A percentile compares a stretch with the other conserved stretches of the same genome.
Evolutionary conservation across 2,113 vertebrate species (phyloP).

Genomic region (Emydura subglobosa): DNA sequence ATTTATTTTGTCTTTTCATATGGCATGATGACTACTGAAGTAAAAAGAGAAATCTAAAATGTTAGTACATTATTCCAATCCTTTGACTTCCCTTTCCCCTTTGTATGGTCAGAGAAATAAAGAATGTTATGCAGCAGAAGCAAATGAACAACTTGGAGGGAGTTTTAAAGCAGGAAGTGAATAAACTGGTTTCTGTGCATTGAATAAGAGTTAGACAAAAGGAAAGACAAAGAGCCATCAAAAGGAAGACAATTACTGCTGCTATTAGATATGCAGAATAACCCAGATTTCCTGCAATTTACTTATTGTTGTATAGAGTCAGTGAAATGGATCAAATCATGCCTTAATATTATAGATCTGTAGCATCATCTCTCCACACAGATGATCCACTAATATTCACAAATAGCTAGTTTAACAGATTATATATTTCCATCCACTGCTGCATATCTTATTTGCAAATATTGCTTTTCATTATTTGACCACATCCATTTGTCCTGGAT

Average conservation of each 20-base stretch:
- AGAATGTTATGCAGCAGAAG: not conserved
- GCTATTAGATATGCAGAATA: not conserved
- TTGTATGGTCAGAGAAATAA: not conserved
- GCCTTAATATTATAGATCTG: slow-evolving; percentile 7
- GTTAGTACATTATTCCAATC: not conserved
- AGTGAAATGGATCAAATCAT: not conserved
- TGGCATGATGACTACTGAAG: not conserved
- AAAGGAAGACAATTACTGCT: not conserved
- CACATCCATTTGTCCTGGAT: not conserved
- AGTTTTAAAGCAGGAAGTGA: not conserved
- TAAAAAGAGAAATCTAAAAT: not conserved
- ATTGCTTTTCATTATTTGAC: not conserved
- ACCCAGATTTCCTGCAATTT: not conserved
- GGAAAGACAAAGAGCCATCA: not conserved
- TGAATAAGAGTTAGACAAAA: not conserved
- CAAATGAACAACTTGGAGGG: not conserved
- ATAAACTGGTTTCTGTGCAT: not conserved
- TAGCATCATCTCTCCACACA: not conserved
- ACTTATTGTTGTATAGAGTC: not conserved
- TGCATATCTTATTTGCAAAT: not conserved
- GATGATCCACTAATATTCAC: not conserved
- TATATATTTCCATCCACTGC: not conserved
- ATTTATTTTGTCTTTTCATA: not conserved
- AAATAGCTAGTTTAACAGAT: not conserved
- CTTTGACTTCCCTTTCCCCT: not conserved